A percentile compares a stretch with the other conserved stretches of the same genome.
These are phyloP conservation scores for Leptopilina myrica DNA, from an alignment of 2,888 invertebrate species.

Conservation along the genomic window DNA sequence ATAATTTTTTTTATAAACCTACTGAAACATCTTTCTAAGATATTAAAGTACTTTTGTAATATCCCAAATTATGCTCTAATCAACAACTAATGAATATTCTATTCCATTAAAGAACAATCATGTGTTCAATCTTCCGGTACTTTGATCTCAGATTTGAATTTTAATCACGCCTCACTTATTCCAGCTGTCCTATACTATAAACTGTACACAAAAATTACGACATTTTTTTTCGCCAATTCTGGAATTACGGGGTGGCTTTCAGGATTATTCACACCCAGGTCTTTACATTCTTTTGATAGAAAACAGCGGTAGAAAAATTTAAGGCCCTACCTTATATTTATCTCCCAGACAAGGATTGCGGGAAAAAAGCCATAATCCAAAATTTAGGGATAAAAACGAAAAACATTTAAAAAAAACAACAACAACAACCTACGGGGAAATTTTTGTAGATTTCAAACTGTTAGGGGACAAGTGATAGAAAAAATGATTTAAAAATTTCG, in stretches of 20 bases:
- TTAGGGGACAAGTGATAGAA: too few species aligned
- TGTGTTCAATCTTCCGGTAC: constrained; percentile 68
- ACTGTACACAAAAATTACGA: constrained; percentile 34
- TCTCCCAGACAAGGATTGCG: background rate
- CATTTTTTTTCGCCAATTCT: constrained; percentile 53
- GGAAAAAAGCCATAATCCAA: too few species aligned
- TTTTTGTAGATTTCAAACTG: too few species aligned
- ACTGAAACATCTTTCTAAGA: too few species aligned
- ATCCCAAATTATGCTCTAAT: background rate
- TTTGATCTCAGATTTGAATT: constrained; percentile 58
- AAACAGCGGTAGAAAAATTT: constrained; percentile 47
- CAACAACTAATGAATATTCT: constrained; percentile 66
- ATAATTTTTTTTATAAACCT: too few species aligned
- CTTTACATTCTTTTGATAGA: constrained; percentile 53
- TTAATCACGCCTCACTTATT: constrained; percentile 61
- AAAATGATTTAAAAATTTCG: too few species aligned
- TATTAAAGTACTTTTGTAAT: too few species aligned
- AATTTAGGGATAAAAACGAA: too few species aligned
- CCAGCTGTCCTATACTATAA: constrained; percentile 63
- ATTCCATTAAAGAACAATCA: constrained; percentile 64
- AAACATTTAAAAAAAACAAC: too few species aligned
- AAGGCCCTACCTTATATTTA: background rate
- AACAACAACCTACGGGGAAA: too few species aligned
- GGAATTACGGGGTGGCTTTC: constrained; percentile 56
- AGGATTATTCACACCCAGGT: constrained; percentile 63